Percentiles rank a stretch among this genome's conserved stretches.
Evolutionary conservation across 2,113 vertebrate genomes (phyloP).

Genomic region (Phyllopteryx taeniolatus): DNA sequence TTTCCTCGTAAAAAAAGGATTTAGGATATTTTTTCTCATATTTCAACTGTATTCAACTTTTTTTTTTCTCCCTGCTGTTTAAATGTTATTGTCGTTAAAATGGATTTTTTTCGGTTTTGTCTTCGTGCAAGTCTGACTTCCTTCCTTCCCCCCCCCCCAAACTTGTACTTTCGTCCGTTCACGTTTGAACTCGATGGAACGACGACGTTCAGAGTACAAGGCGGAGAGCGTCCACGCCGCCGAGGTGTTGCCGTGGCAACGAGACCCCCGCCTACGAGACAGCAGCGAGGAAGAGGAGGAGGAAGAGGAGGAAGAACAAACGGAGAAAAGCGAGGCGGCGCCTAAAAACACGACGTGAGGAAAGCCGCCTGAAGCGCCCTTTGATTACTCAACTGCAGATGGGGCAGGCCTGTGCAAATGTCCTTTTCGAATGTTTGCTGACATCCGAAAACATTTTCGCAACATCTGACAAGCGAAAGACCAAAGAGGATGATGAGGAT

Average conservation of each 20-base stretch:
- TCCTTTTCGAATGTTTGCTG: too few species aligned
- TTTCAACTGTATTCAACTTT: too few species aligned
- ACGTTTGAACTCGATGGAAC: background rate
- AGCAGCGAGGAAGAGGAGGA: slow-evolving; percentile 77
- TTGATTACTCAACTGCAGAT: too few species aligned
- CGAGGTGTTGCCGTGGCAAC: slow-evolving; percentile 77
- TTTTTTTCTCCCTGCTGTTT: too few species aligned
- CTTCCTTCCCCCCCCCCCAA: too few species aligned
- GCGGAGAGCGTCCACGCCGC: slow-evolving; percentile 68
- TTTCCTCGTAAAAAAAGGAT: background rate
- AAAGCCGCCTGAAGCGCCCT: background rate
- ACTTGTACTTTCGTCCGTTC: too few species aligned
- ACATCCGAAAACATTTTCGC: background rate
- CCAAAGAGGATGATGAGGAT: background rate
- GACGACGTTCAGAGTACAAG: slow-evolving; percentile 68
- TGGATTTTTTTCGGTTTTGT: too few species aligned
- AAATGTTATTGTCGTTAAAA: too few species aligned
- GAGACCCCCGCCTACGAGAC: slow-evolving; percentile 81
- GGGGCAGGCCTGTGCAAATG: background rate
- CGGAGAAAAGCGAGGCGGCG: slow-evolving; percentile 18
- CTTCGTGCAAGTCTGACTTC: too few species aligned
- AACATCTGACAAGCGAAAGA: background rate
- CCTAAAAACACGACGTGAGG: slow-evolving; percentile 64
- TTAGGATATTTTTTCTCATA: background rate
- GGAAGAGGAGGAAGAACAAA: slow-evolving; percentile 22